phyloP scores from a whole-genome alignment of 53 echinoderm and acorn worm species.

The Luidia sarsii region DNA sequence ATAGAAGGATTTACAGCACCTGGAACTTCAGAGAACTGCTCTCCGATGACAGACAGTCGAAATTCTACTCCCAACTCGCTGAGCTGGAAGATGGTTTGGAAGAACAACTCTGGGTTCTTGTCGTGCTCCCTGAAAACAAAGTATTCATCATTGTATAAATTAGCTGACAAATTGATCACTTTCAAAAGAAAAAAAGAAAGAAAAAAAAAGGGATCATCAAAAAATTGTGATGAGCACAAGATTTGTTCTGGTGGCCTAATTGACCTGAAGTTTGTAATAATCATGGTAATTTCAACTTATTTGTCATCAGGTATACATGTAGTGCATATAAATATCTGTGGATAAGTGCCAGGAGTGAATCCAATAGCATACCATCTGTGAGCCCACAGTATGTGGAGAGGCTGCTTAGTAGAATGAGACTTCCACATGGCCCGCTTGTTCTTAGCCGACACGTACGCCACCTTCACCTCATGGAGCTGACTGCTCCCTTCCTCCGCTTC shows the following conservation, averaged over 20 bases:
- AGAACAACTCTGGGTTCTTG: slow-evolving; percentile 87
- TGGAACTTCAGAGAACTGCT: slow-evolving; percentile 78
- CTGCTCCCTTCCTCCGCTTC: background rate
- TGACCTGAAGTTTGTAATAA: no score
- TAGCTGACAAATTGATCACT: no score
- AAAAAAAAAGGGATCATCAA: no score
- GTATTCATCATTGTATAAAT: no score
- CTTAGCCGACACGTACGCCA: slow-evolving; percentile 4
- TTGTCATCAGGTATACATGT: no score
- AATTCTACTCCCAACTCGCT: slow-evolving; percentile 67
- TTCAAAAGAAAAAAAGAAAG: slow-evolving; percentile 19
- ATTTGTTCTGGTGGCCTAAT: no score
- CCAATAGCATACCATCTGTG: slow-evolving; percentile 80
- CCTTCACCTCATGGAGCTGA: background rate
- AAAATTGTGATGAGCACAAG: no score
- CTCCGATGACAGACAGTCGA: slow-evolving; percentile 83
- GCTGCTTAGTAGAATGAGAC: no score
- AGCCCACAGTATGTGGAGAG: slow-evolving; percentile 92
- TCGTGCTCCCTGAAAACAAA: slow-evolving; percentile 99
- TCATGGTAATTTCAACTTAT: no score
- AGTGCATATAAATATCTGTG: no score
- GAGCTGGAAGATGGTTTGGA: slow-evolving; percentile 68
- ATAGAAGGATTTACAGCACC: no score
- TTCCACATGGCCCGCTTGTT: background rate
- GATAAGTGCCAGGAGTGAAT: no score